Percentiles rank a stretch among this genome's conserved stretches.
Evolutionary conservation across 2,113 vertebrate genomes (phyloP).

Genomic region (Cygnus buccinator): DNA sequence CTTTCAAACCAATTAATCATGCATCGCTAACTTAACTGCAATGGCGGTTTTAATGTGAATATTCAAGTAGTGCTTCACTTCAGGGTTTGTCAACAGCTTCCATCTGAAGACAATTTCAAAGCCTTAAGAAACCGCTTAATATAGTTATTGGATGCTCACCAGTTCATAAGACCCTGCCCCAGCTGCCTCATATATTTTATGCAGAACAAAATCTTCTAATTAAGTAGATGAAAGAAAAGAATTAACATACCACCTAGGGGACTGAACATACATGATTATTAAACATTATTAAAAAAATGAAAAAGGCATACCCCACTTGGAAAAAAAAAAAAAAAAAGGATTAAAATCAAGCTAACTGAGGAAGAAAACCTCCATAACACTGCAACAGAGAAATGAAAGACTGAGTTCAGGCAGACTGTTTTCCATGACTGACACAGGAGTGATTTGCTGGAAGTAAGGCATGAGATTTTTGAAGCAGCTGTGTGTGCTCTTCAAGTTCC

Average conservation of each 20-base stretch:
- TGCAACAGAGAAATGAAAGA: slow-evolving; percentile 3
- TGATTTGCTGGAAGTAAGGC: not conserved
- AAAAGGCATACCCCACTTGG: not conserved
- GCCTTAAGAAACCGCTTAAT: slow-evolving; percentile 47
- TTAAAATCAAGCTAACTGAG: not conserved
- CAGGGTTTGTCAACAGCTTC: slow-evolving; percentile 47
- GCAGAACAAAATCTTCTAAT: slow-evolving; percentile 54
- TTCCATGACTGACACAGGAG: not conserved
- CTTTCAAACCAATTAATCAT: slow-evolving; percentile 67
- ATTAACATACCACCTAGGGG: slow-evolving; percentile 63
- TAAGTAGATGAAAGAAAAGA: slow-evolving; percentile 64
- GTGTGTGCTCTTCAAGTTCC: not conserved
- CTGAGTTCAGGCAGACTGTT: not conserved
- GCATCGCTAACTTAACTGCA: slow-evolving; percentile 9
- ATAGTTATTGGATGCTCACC: slow-evolving; percentile 48
- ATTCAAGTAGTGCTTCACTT: slow-evolving; percentile 40
- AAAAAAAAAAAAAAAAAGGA: not conserved
- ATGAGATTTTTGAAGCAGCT: not conserved
- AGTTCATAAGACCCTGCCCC: slow-evolving; percentile 52
- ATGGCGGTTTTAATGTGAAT: slow-evolving; percentile 39
- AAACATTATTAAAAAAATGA: slow-evolving; percentile 16
- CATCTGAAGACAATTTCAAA: slow-evolving; percentile 51
- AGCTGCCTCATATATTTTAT: slow-evolving; percentile 43
- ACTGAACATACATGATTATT: slow-evolving; percentile 49
- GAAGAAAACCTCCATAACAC: not conserved